Percentiles rank a stretch among this genome's conserved stretches.
Conservation (phyloP, 2,888 invertebrate species). For the Melanostoma mellinum region DNA sequence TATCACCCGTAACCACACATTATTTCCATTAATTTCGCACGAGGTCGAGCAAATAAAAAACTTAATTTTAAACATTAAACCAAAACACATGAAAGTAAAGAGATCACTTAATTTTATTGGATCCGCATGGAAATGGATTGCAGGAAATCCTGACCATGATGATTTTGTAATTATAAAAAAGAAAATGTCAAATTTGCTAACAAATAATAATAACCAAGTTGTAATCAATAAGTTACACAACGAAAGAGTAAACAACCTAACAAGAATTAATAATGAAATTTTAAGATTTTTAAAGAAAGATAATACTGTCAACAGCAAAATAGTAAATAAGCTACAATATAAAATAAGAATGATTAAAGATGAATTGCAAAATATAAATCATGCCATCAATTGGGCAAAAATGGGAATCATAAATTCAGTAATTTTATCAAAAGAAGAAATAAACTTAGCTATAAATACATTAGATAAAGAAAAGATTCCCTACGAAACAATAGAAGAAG, state of each 20-base stretch:
- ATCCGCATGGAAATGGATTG: slow-evolving; percentile 15
- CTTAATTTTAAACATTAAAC: not conserved
- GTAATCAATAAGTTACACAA: slow-evolving; percentile 24
- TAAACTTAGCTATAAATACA: slow-evolving; percentile 28
- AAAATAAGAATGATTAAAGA: slow-evolving; percentile 26
- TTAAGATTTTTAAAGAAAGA: slow-evolving; percentile 2
- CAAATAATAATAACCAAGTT: slow-evolving; percentile 26
- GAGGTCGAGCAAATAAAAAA: slow-evolving; percentile 22
- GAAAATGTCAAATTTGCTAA: slow-evolving; percentile 37
- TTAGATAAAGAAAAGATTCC: slow-evolving; percentile 40
- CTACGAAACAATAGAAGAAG: slow-evolving; percentile 46
- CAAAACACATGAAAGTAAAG: no score
- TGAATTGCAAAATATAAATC: slow-evolving; percentile 41
- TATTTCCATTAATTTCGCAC: slow-evolving; percentile 15
- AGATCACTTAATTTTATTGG: slow-evolving; percentile 41
- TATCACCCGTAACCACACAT: slow-evolving; percentile 7
- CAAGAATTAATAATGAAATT: slow-evolving; percentile 36
- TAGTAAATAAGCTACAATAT: slow-evolving; percentile 10
- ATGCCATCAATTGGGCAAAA: slow-evolving; percentile 48
- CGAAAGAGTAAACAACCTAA: slow-evolving; percentile 30
- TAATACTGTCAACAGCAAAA: slow-evolving; percentile 17
- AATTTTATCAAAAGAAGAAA: slow-evolving; percentile 50
- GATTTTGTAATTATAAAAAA: slow-evolving; percentile 38
- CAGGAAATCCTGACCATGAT: slow-evolving; percentile 19
- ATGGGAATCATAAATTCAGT: slow-evolving; percentile 41